These are phyloP conservation scores for Ginglymostoma cirratum DNA, from an alignment of 2,113 vertebrate species.

Conservation along the genomic window DNA sequence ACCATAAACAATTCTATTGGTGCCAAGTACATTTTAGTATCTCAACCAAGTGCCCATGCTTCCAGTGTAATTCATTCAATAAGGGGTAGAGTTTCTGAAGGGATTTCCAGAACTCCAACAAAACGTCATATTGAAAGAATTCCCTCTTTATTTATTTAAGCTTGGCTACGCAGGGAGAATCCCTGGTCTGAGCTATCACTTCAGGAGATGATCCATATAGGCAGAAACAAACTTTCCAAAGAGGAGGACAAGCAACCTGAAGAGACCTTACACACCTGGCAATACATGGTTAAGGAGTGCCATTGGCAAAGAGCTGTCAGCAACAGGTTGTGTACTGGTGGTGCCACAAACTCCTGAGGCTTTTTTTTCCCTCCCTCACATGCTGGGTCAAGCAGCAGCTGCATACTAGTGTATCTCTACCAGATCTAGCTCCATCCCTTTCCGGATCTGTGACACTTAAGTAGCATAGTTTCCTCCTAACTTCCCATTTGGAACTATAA, in stretches of 20 bases:
- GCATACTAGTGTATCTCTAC: too few species aligned
- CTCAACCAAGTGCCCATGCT: not conserved
- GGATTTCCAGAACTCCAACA: not conserved
- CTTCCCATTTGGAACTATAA: too few species aligned
- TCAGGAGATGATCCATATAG: not conserved
- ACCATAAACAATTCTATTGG: not conserved
- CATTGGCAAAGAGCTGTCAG: too few species aligned
- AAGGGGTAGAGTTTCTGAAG: conserved; percentile 40
- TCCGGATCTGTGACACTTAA: too few species aligned
- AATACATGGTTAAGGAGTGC: too few species aligned
- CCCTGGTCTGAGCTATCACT: not conserved
- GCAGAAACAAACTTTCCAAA: not conserved
- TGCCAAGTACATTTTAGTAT: not conserved
- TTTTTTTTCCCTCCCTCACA: too few species aligned
- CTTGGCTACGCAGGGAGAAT: not conserved
- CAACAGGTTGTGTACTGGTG: too few species aligned
- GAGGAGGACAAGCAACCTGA: not conserved
- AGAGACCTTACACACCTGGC: not conserved
- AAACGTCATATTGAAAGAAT: not conserved
- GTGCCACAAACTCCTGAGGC: too few species aligned
- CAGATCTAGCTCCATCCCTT: too few species aligned
- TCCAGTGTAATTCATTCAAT: not conserved
- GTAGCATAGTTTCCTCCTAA: too few species aligned
- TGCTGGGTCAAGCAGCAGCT: too few species aligned
- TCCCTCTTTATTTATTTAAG: too few species aligned